Percentiles rank a stretch among this genome's conserved stretches.
phyloP scores from a whole-genome alignment of 37 sponge, comb jelly and placozoan genomes.

The Cliona cf. orientalis region DNA sequence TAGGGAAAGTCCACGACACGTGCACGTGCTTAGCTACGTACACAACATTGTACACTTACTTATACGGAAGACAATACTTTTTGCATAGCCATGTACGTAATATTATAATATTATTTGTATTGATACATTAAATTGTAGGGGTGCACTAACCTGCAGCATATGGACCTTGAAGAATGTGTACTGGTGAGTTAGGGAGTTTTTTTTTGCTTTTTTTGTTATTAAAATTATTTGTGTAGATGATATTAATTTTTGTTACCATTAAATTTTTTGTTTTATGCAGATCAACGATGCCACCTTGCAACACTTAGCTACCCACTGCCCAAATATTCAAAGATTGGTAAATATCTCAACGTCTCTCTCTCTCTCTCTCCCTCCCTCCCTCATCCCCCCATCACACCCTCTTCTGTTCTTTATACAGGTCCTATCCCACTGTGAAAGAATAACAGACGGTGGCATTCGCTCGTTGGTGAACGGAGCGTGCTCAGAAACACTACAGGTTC shows the following conservation, averaged over 20 bases:
- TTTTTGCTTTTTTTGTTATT: neutral
- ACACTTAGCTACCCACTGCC: slow-evolving; percentile 80
- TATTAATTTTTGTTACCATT: neutral
- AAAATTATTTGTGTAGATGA: neutral
- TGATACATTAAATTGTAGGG: slow-evolving; percentile 29
- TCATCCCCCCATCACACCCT: neutral
- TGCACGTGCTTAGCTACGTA: too few species aligned
- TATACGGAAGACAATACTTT: too few species aligned
- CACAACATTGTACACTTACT: too few species aligned
- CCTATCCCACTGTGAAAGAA: slow-evolving; percentile 94
- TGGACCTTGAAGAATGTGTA: slow-evolving; percentile 85
- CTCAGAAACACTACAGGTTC: slow-evolving; percentile 69
- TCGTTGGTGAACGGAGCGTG: slow-evolving; percentile 67
- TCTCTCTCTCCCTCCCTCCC: neutral
- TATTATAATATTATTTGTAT: too few species aligned
- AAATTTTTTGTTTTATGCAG: slow-evolving; percentile 42
- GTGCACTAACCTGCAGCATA: slow-evolving; percentile 51
- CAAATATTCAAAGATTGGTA: slow-evolving; percentile 82
- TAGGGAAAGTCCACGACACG: too few species aligned
- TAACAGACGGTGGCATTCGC: slow-evolving; percentile 88
- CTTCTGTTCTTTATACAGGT: slow-evolving; percentile 43
- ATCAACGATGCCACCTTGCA: slow-evolving; percentile 85
- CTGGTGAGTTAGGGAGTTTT: slow-evolving; percentile 47
- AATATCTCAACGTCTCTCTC: neutral
- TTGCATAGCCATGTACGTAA: too few species aligned